These are phyloP conservation scores for Chironomus riparius DNA, from an alignment of 2,888 invertebrate genomes.

Conservation along the genomic window DNA sequence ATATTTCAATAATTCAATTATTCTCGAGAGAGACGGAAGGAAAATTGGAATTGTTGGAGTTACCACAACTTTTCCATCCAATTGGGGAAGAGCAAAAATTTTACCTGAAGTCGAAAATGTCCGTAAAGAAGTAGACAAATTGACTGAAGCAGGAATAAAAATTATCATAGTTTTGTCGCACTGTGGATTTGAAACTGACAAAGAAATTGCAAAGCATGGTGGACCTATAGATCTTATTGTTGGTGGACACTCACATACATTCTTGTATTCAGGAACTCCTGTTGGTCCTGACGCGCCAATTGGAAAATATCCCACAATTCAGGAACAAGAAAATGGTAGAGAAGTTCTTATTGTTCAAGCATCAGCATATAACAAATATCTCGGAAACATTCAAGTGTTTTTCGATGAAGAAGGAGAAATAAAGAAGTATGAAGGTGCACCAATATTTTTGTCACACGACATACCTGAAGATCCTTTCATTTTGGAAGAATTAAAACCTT, in stretches of 20 bases:
- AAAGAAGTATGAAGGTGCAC: slow-evolving; percentile 57
- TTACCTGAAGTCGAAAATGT: slow-evolving; percentile 59
- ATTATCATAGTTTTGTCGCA: slow-evolving; percentile 77
- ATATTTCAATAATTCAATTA: slow-evolving; percentile 53
- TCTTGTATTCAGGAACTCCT: slow-evolving; percentile 56
- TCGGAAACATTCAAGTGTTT: slow-evolving; percentile 64
- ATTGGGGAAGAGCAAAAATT: slow-evolving; percentile 56
- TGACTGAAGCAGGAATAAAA: slow-evolving; percentile 54
- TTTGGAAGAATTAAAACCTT: slow-evolving; percentile 48
- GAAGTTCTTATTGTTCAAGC: slow-evolving; percentile 58
- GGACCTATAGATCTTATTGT: slow-evolving; percentile 70
- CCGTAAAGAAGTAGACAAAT: slow-evolving; percentile 54
- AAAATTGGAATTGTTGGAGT: slow-evolving; percentile 71
- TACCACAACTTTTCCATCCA: slow-evolving; percentile 55
- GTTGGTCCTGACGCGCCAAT: slow-evolving; percentile 49
- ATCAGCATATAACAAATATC: slow-evolving; percentile 61
- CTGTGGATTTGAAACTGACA: slow-evolving; percentile 61
- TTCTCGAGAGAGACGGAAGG: slow-evolving; percentile 52
- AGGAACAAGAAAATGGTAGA: slow-evolving; percentile 44
- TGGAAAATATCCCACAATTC: slow-evolving; percentile 63
- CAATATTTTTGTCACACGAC: slow-evolving; percentile 54
- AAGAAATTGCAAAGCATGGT: slow-evolving; percentile 53
- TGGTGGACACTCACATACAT: slow-evolving; percentile 76
- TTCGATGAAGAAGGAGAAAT: slow-evolving; percentile 61
- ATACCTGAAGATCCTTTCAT: slow-evolving; percentile 54